Evolutionary conservation across 2,113 vertebrate species (phyloP), one percentile per base, ranked within the genome.

Genomic region (Plestiodon gilberti): DNA sequence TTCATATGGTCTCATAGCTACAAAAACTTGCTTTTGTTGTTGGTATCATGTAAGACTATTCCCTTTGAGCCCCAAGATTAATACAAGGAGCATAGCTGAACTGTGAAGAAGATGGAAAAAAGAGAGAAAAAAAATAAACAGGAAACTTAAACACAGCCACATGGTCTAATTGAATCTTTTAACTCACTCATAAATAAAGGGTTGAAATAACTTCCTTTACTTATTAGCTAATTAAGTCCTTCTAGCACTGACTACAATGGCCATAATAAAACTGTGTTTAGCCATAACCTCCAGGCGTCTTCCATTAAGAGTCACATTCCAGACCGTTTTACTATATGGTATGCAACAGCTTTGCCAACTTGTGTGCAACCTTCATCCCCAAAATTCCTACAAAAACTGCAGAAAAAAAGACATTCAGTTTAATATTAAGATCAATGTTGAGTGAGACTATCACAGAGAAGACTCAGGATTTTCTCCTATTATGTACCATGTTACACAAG

Each of bases 71-170:
- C 89, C 81, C 33, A 82, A 93, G 93, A 94, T 95, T 93, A 93
- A 93, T 94, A 94, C 91, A 89, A 94, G 93, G 94, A 96, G 95
- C 91, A 95, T 92, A 93, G 94, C 92, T 86, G 90, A 95, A 94
- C 93, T 94, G 93, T 87, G 92, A 94, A 95, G 91, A 90, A 67
- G 52, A 18, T 62, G 61, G 14, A 23, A 87, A 90, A 25, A 30
- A 77, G 92, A 86, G 77, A 62, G 55, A 43, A 23, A 73, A 23
- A 91, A 38, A 90, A 92, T 90, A 90, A 96, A 95, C 94, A 96
- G 95, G 94, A 95, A 96, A 94, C 93, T 92, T 94, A 94, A 96
- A 95, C 91, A 89, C 89, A 95, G 93, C 94, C 93, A 94, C 93
- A 94, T 94, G 93, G 92, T 94, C 91, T 84, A 92, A 94, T 90